These are phyloP conservation scores for Philereme transversata DNA, from an alignment of 2,888 invertebrate genomes.

Conservation along the genomic window DNA sequence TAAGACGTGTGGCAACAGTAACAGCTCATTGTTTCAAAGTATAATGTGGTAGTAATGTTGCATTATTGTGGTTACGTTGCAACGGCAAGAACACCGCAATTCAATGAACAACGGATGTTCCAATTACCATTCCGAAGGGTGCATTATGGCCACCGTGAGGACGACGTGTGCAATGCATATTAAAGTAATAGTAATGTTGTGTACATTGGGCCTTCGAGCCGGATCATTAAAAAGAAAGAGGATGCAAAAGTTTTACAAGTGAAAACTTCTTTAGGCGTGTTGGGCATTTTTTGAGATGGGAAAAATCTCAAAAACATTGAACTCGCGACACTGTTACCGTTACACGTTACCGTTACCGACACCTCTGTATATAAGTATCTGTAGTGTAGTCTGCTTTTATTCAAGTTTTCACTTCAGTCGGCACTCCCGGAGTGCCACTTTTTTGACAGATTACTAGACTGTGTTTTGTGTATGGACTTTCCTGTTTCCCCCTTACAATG, in stretches of 20 bases:
- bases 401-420: too few relatives aligned
- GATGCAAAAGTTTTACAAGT: constrained; percentile 1
- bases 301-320: too few relatives aligned
- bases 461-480: too few relatives aligned
- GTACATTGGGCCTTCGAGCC: constrained; percentile 19
- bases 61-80: constrained; percentile 20
- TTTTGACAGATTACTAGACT: too few relatives aligned
- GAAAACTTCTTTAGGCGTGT: too few relatives aligned
- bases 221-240: constrained; percentile 15
- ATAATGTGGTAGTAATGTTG: constrained; percentile 8
- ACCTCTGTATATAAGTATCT: too few relatives aligned
- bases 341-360: too few relatives aligned
- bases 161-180: constrained; percentile 19
- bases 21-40: constrained; percentile 21
- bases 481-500: too few relatives aligned
- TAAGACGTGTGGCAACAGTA: constrained; percentile 17
- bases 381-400: too few relatives aligned
- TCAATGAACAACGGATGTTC: constrained; percentile 49
- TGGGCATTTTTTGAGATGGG: too few relatives aligned
- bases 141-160: constrained; percentile 22
- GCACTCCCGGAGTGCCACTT: too few relatives aligned
- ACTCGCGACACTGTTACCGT: too few relatives aligned
- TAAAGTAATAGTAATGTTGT: constrained; percentile 14
- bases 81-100: constrained; percentile 37
- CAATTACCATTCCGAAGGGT: constrained; percentile 51